Percentiles rank a stretch among this genome's conserved stretches.
phyloP scores from a whole-genome alignment of 2,113 vertebrate species.

The Pygoscelis antarcticus region DNA sequence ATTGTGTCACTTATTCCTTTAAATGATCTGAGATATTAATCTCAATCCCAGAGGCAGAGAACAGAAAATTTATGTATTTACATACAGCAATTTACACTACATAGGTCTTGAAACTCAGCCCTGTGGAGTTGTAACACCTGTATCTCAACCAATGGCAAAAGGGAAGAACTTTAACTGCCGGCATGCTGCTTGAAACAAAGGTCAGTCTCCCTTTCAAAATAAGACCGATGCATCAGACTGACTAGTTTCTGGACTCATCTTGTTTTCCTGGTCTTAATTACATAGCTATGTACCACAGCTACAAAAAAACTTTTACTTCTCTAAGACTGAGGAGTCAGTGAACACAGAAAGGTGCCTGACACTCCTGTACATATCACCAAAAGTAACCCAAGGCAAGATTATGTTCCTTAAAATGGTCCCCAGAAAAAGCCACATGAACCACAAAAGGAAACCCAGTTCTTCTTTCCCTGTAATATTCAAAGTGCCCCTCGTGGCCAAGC shows the following conservation, averaged over 20 bases:
- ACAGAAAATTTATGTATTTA: not conserved
- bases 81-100: not conserved
- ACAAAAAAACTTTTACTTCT: not conserved
- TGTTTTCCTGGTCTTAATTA: not conserved
- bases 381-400: not conserved
- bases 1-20: not conserved
- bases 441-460: not conserved
- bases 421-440: not conserved
- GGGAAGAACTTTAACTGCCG: not conserved
- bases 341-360: not conserved
- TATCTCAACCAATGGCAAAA: not conserved
- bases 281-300: not conserved
- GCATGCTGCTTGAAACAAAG: not conserved
- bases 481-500: not conserved
- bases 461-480: not conserved
- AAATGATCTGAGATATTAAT: not conserved
- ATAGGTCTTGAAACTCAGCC: not conserved
- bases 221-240: not conserved
- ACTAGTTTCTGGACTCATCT: not conserved
- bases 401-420: not conserved
- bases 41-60: not conserved
- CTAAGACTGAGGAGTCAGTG: fast-evolving
- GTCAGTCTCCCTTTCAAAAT: not conserved
- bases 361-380: not conserved
- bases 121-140: not conserved